phyloP scores from a whole-genome alignment of 1,140 invertebrate species.

The Pollicipes pollicipes region DNA sequence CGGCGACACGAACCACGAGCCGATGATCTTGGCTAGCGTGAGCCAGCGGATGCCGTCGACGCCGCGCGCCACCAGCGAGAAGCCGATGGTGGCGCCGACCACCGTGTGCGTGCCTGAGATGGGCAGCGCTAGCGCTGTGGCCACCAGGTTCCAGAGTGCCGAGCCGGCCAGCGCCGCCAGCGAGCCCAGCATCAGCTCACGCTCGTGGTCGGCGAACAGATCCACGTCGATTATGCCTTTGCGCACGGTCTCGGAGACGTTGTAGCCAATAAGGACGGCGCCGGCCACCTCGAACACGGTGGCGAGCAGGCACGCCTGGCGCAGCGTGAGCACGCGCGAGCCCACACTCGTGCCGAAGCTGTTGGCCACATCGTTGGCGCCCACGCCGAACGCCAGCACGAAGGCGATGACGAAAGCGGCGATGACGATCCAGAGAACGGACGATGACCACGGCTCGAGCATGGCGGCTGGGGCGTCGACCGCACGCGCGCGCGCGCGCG shows the following conservation, averaged over 20 bases:
- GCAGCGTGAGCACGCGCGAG: constrained; percentile 78
- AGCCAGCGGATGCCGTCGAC: constrained; percentile 64
- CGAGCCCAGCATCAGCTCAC: constrained; percentile 78
- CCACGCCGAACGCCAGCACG: constrained; percentile 46
- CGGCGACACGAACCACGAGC: constrained; percentile 96
- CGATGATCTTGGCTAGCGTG: constrained; percentile 61
- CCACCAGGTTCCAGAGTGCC: constrained; percentile 80
- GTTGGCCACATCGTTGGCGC: constrained; percentile 97
- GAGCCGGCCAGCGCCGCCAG: constrained; percentile 70
- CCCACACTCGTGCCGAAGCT: constrained; percentile 96
- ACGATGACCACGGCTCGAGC: constrained; percentile 48
- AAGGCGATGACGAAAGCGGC: constrained; percentile 39
- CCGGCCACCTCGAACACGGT: constrained; percentile 88
- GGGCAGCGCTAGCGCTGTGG: constrained; percentile 83
- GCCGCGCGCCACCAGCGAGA: constrained; percentile 81
- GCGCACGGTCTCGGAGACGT: constrained; percentile 96
- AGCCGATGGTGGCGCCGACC: constrained; percentile 92
- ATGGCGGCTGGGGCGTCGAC: constrained; percentile 17
- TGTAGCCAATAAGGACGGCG: constrained; percentile 73
- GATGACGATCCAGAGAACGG: constrained; percentile 29
- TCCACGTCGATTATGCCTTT: constrained; percentile 85
- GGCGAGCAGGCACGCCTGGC: constrained; percentile 81
- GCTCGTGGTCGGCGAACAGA: constrained; percentile 62
- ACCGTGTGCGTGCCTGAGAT: constrained; percentile 97
- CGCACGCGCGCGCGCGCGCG: no score